Conservation (phyloP, 2,888 invertebrate species). For the Scelioninae gen. 1 region DNA sequence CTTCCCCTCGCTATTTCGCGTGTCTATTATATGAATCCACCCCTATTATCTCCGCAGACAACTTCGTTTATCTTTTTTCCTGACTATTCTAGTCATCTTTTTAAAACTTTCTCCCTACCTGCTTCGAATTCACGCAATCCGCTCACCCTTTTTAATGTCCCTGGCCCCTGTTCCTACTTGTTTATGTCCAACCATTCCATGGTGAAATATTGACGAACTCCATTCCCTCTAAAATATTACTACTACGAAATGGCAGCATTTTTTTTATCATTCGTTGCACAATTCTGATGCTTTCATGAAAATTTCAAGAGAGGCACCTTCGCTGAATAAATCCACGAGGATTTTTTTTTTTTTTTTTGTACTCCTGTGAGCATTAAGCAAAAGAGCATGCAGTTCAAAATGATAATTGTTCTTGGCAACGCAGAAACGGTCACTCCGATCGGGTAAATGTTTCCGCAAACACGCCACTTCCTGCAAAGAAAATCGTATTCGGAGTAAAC, state of each 20-base stretch:
- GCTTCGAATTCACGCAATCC: conserved; percentile 24
- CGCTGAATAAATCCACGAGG: background rate
- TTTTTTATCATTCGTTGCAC: too few species aligned
- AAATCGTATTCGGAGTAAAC: conserved; percentile 52
- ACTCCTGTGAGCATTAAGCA: too few species aligned
- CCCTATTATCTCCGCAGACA: conserved; percentile 23
- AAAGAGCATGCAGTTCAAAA: conserved; percentile 17
- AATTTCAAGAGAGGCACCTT: background rate
- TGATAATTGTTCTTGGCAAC: conserved; percentile 25
- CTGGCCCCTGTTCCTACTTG: conserved; percentile 4
- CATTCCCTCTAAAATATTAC: conserved; percentile 22
- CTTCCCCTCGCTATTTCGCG: background rate
- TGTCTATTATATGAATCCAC: conserved; percentile 2
- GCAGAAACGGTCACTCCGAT: conserved; percentile 8
- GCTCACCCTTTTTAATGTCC: conserved; percentile 46
- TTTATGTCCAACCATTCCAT: conserved; percentile 27
- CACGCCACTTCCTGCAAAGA: conserved; percentile 46
- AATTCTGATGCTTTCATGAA: conserved; percentile 1
- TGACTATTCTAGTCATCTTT: conserved; percentile 31
- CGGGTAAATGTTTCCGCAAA: conserved; percentile 47
- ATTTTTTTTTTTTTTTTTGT: background rate
- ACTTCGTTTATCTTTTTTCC: conserved; percentile 8
- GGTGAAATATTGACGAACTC: conserved; percentile 45
- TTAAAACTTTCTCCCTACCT: conserved; percentile 12
- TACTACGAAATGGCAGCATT: conserved; percentile 20